Evolutionary conservation across 2,888 invertebrate species (phyloP).

Genomic region (Pachycephus smyrnensis): DNA sequence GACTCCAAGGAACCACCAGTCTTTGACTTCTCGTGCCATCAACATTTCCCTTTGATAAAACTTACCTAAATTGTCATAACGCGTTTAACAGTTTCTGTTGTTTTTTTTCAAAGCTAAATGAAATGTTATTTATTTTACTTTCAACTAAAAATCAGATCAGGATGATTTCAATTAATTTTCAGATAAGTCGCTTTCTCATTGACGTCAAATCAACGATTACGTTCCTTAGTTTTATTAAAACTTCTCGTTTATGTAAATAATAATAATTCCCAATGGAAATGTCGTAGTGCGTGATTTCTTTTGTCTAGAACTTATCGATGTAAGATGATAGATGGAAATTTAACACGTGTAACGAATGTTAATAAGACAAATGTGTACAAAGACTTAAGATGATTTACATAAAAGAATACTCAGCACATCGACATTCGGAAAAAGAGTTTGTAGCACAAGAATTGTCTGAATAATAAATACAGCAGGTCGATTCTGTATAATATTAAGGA

Average conservation of each 20-base stretch:
- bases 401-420: neutral
- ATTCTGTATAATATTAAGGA: neutral
- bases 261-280: neutral
- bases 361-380: constrained; percentile 23
- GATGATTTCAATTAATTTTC: neutral
- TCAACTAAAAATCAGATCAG: neutral
- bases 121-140: constrained; percentile 42
- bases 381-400: constrained; percentile 13
- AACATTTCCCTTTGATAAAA: constrained; percentile 93
- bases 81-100: constrained; percentile 37
- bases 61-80: constrained; percentile 55
- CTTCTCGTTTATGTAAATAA: neutral
- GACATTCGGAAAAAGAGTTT: neutral
- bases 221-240: neutral
- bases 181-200: neutral
- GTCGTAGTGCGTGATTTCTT: neutral
- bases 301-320: constrained; percentile 18
- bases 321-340: constrained; percentile 37
- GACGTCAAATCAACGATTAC: neutral
- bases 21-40: constrained; percentile 91
- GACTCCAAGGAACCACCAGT: constrained; percentile 87
- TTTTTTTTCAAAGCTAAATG: constrained; percentile 29
- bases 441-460: neutral
- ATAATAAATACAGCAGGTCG: neutral
- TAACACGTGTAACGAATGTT: constrained; percentile 5